These are phyloP conservation scores for Trichonephila clavata DNA, from an alignment of 1,140 invertebrate species.

Conservation along the genomic window DNA sequence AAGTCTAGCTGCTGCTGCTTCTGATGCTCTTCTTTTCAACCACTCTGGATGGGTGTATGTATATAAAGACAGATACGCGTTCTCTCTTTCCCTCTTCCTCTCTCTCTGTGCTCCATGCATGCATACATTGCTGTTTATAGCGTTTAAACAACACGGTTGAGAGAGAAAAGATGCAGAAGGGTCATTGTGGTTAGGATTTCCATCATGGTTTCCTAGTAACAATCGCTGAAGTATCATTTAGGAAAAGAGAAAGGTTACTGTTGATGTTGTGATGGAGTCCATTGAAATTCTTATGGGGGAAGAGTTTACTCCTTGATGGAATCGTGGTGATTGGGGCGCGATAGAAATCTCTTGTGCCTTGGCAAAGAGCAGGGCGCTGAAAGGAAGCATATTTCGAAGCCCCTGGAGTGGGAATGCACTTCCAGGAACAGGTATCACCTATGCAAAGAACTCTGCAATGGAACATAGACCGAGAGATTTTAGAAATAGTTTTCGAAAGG, in stretches of 20 bases:
- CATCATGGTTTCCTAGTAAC: background rate
- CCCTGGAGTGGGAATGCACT: background rate
- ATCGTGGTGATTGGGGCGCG: background rate
- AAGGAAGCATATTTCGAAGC: background rate
- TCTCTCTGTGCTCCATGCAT: background rate
- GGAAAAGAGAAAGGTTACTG: constrained; percentile 47
- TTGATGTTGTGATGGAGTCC: background rate
- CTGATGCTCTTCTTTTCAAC: constrained; percentile 51
- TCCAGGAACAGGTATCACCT: background rate
- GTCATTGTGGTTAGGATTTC: constrained; percentile 60
- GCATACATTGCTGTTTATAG: constrained; percentile 44
- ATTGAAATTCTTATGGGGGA: background rate
- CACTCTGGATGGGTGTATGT: constrained; percentile 30
- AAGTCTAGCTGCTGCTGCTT: background rate
- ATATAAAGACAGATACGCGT: background rate
- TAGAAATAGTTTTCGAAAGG: background rate
- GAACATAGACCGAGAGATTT: background rate
- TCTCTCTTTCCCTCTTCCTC: background rate
- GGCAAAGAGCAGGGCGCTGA: background rate
- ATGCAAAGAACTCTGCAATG: background rate
- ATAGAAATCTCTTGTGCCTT: background rate
- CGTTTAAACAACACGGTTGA: constrained; percentile 65
- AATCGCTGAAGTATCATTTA: constrained; percentile 58
- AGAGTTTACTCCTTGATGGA: constrained; percentile 23
- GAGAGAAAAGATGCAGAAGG: constrained; percentile 44